Evolutionary conservation across 2,888 invertebrate genomes (phyloP).

Genomic region (Entomobrya proxima): DNA sequence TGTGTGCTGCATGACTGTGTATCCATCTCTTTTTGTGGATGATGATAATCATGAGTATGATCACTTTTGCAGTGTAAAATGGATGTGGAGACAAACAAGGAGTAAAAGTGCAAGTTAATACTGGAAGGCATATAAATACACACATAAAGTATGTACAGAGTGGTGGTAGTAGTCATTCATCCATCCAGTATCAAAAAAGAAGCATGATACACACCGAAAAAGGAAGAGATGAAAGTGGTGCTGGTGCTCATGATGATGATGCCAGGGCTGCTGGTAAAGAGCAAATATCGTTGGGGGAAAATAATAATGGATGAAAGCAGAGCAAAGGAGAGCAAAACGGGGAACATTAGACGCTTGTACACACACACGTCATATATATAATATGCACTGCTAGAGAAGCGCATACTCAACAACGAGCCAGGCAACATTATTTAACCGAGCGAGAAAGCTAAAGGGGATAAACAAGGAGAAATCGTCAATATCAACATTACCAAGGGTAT

Average conservation of each 20-base stretch:
- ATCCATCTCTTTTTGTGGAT: background rate
- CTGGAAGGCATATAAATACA: background rate
- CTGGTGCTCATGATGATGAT: background rate
- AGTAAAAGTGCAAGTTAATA: background rate
- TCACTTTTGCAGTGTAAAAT: conserved; percentile 21
- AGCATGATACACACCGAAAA: background rate
- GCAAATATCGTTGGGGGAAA: conserved; percentile 43
- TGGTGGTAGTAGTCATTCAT: background rate
- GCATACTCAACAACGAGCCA: background rate
- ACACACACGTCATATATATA: background rate
- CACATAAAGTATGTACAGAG: background rate
- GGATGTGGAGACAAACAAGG: too few species aligned
- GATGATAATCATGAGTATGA: conserved; percentile 9
- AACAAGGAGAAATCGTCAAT: conserved; percentile 11
- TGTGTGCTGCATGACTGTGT: background rate
- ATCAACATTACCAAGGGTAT: conserved; percentile 8
- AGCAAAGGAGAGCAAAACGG: background rate
- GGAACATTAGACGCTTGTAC: background rate
- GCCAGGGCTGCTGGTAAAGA: conserved; percentile 34
- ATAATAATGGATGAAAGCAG: conserved; percentile 47
- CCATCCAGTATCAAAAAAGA: background rate
- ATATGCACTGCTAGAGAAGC: background rate
- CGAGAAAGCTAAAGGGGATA: conserved; percentile 59
- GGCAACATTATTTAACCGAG: conserved; percentile 67
- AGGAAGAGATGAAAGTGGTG: conserved; percentile 19